Evolutionary conservation across 2,113 vertebrate species (phyloP).

Genomic region (Ptychochromis oligacanthus): DNA sequence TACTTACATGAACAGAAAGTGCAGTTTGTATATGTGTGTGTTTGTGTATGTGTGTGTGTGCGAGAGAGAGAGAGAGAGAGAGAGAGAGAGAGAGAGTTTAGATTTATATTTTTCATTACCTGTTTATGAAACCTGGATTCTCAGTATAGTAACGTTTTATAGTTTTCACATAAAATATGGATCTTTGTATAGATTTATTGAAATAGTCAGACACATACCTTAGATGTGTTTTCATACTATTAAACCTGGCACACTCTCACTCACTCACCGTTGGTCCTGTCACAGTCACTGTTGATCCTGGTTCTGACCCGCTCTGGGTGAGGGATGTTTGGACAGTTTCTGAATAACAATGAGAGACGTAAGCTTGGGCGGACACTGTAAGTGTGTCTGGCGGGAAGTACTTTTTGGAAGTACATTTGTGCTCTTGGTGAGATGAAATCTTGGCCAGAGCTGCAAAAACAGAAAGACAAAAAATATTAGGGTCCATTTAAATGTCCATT

Average conservation of each 20-base stretch:
- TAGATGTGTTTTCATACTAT: conserved; percentile 27
- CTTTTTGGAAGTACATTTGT: conserved; percentile 34
- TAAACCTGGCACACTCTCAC: conserved; percentile 22
- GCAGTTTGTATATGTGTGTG: neutral
- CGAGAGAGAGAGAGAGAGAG: neutral
- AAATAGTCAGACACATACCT: conserved; percentile 17
- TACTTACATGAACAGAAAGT: conserved; percentile 8
- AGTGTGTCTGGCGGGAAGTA: conserved; percentile 35
- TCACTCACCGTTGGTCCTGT: conserved; percentile 20
- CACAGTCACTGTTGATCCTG: conserved; percentile 41
- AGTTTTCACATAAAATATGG: conserved; percentile 36
- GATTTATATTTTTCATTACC: conserved; percentile 30
- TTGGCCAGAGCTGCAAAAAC: conserved; percentile 39
- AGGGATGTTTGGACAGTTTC: conserved; percentile 60
- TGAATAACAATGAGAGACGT: conserved; percentile 52
- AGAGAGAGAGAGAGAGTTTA: neutral
- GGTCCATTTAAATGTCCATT: conserved; percentile 28
- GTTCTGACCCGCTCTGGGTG: conserved; percentile 38
- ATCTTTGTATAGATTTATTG: conserved; percentile 29
- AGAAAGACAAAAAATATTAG: conserved; percentile 38
- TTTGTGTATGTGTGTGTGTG: neutral
- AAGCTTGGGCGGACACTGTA: neutral
- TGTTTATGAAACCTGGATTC: conserved; percentile 36
- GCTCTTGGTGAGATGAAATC: conserved; percentile 27
- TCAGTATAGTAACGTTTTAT: conserved; percentile 25